Evolutionary conservation across 2,113 vertebrate genomes (phyloP).

Genomic region (Corapipo altera): DNA sequence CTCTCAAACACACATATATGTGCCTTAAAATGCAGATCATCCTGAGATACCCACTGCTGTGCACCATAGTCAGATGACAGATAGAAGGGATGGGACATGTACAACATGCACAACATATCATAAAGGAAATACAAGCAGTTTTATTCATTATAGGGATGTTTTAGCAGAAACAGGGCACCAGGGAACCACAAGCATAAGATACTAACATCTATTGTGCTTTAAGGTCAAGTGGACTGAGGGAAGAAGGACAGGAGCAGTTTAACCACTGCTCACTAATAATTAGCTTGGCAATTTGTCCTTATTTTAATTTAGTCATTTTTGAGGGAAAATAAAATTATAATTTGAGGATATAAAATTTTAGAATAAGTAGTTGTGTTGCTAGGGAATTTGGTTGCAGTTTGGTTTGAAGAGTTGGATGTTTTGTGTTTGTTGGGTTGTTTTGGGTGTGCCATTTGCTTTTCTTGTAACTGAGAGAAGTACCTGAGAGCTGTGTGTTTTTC

Average conservation of each 20-base stretch:
- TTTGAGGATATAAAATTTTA: neutral
- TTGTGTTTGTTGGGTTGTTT: neutral
- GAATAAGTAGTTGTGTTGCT: neutral
- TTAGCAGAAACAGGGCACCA: neutral
- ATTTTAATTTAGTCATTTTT: neutral
- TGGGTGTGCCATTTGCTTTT: neutral
- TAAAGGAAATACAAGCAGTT: neutral
- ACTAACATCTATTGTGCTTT: neutral
- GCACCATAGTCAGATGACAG: neutral
- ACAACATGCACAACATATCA: neutral
- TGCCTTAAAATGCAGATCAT: neutral
- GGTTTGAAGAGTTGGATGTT: neutral
- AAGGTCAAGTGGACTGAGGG: neutral
- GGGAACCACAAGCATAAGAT: neutral
- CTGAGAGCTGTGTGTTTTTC: neutral
- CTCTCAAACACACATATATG: neutral
- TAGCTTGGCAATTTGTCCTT: neutral
- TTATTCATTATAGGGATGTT: neutral
- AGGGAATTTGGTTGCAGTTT: neutral
- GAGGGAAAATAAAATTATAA: neutral
- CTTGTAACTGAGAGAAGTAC: neutral
- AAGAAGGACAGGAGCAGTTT: neutral
- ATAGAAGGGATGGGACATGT: neutral
- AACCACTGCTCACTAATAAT: neutral
- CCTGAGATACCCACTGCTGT: neutral